A percentile compares a stretch with the other conserved stretches of the same genome.
Conservation (phyloP, 2,797 vertebrate species). For the Trematomus bernacchii region DNA sequence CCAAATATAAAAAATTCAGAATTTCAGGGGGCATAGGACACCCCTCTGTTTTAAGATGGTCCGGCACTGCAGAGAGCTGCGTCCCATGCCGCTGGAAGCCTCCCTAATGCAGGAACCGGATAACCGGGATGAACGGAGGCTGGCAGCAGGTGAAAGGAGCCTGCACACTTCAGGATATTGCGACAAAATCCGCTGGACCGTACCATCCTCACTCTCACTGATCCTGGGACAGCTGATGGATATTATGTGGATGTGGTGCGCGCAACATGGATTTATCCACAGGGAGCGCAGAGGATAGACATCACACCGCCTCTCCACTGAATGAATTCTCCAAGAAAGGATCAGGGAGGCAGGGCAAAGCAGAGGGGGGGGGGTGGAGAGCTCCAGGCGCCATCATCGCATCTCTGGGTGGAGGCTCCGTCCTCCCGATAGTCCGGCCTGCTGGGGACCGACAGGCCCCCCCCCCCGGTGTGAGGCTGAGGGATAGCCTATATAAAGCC, state of each 20-base stretch:
- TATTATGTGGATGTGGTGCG: not conserved
- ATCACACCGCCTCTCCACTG: too few relatives aligned
- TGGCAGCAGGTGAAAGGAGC: slow-evolving; percentile 6
- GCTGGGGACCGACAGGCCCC: slow-evolving; percentile 32
- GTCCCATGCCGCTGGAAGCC: not conserved
- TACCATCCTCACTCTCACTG: not conserved
- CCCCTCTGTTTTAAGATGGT: too few relatives aligned
- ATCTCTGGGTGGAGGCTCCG: slow-evolving; percentile 4
- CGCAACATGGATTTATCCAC: not conserved
- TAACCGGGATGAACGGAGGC: not conserved
- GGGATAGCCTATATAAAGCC: slow-evolving; percentile 35
- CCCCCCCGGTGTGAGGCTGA: slow-evolving; percentile 19
- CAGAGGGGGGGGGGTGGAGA: not conserved
- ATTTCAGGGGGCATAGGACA: too few relatives aligned
- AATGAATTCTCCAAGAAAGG: too few relatives aligned
- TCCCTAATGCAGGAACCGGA: not conserved
- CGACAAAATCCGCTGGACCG: not conserved
- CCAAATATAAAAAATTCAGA: too few relatives aligned
- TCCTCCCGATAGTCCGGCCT: slow-evolving; percentile 4
- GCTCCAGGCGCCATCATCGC: slow-evolving; percentile 2
- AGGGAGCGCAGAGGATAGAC: not conserved
- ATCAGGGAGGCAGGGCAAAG: not conserved
- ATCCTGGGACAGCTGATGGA: not conserved
- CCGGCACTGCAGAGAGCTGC: slow-evolving; percentile 8
- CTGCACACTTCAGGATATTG: slow-evolving; percentile 31